Conservation (phyloP, 1,140 invertebrate genomes). For the Pachypsylla venusta region DNA sequence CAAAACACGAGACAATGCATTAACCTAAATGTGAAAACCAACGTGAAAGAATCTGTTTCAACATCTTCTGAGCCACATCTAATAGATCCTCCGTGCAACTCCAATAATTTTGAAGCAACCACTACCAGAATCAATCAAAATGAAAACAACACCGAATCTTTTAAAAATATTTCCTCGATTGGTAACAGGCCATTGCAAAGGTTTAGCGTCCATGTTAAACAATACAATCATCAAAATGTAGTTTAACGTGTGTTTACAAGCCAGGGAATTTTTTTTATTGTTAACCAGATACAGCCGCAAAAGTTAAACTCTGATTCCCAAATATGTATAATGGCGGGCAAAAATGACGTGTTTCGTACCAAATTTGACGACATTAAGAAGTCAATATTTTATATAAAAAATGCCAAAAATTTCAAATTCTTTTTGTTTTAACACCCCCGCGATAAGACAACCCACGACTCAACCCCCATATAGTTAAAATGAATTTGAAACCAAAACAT, state of each 20-base stretch:
- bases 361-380: not conserved
- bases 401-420: not conserved
- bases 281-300: not conserved
- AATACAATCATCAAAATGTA: not conserved
- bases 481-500: not conserved
- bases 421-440: not conserved
- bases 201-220: not conserved
- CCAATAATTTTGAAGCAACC: too few relatives aligned
- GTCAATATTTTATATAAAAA: not conserved
- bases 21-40: too few relatives aligned
- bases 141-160: too few relatives aligned
- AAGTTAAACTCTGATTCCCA: not conserved
- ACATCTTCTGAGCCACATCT: too few relatives aligned
- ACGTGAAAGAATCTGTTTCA: too few relatives aligned
- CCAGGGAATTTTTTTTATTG: not conserved
- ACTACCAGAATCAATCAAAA: too few relatives aligned
- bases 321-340: not conserved
- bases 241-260: not conserved
- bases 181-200: not conserved
- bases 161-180: not conserved
- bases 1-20: too few relatives aligned
- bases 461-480: not conserved
- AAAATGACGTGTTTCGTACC: not conserved
- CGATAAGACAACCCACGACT: not conserved
- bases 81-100: too few relatives aligned